phyloP scores from a whole-genome alignment of 23 tunicate genomes.

The Ascidia mentula region DNA sequence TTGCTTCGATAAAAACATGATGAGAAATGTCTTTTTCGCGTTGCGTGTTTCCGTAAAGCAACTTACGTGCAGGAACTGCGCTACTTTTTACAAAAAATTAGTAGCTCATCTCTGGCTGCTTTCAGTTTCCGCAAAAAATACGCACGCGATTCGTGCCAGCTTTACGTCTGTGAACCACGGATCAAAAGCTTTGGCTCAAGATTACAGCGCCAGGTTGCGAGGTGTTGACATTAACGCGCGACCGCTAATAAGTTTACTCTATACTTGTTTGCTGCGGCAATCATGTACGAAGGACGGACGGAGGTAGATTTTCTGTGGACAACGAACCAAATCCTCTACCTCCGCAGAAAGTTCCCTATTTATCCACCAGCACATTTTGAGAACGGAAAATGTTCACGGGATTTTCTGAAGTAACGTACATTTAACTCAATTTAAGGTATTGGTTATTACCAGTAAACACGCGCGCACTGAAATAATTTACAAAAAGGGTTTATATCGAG shows the following conservation, averaged over 20 bases:
- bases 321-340: too few relatives aligned
- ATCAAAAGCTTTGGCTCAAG: constrained; percentile 1
- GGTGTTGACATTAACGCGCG: constrained; percentile 6
- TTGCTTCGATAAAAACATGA: background rate
- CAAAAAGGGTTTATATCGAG: too few relatives aligned
- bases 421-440: too few relatives aligned
- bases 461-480: too few relatives aligned
- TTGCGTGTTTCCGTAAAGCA: background rate
- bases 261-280: background rate
- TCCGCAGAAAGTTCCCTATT: too few relatives aligned
- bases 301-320: background rate
- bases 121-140: background rate
- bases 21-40: background rate
- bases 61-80: background rate
- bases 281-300: background rate
- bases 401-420: too few relatives aligned
- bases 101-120: too few relatives aligned
- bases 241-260: background rate
- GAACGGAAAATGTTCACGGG: too few relatives aligned
- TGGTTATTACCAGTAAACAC: too few relatives aligned
- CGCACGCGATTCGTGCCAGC: constrained; percentile 5
- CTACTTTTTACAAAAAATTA: too few relatives aligned
- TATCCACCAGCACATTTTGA: too few relatives aligned
- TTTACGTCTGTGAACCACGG: background rate
- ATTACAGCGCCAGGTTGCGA: background rate